Conservation (phyloP, 37 sponge, comb jelly and placozoan species). For the Geodia barretti region DNA sequence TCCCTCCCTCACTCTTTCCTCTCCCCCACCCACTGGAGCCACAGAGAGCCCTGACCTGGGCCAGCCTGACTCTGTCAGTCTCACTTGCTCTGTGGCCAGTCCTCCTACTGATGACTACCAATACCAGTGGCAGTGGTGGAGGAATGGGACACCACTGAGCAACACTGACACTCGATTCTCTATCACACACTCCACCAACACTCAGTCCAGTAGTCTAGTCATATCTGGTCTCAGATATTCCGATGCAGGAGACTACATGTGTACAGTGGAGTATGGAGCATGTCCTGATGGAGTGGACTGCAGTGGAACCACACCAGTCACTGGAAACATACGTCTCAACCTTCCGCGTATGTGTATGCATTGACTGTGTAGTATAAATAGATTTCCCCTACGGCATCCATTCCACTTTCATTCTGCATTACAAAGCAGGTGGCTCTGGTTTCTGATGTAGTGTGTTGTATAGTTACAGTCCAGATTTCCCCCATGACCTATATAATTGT, state of each 20-base stretch:
- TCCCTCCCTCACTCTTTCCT: not conserved
- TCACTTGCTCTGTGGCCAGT: slow-evolving; percentile 30
- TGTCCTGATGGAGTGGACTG: not conserved
- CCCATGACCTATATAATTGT: too few species aligned
- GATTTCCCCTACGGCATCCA: too few species aligned
- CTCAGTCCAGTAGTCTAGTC: slow-evolving; percentile 27
- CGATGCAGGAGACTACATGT: slow-evolving; percentile 29
- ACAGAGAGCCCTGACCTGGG: not conserved
- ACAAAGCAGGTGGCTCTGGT: too few species aligned
- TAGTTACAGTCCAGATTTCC: too few species aligned
- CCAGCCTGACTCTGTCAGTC: not conserved
- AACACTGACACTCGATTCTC: not conserved
- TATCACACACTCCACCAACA: slow-evolving; percentile 29
- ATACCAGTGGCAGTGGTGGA: slow-evolving; percentile 36
- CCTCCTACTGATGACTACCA: slow-evolving; percentile 11
- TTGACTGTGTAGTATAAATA: too few species aligned
- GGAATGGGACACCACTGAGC: not conserved
- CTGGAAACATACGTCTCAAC: not conserved
- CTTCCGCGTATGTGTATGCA: not conserved
- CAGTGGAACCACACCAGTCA: slow-evolving; percentile 1
- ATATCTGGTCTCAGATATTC: slow-evolving; percentile 16
- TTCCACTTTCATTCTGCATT: too few species aligned
- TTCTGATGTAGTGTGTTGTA: too few species aligned
- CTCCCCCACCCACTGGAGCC: not conserved
- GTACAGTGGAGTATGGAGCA: slow-evolving; percentile 4